Evolutionary conservation across 2,113 vertebrate species (phyloP).

Genomic region (Hypocryptadius cinnamomeus): DNA sequence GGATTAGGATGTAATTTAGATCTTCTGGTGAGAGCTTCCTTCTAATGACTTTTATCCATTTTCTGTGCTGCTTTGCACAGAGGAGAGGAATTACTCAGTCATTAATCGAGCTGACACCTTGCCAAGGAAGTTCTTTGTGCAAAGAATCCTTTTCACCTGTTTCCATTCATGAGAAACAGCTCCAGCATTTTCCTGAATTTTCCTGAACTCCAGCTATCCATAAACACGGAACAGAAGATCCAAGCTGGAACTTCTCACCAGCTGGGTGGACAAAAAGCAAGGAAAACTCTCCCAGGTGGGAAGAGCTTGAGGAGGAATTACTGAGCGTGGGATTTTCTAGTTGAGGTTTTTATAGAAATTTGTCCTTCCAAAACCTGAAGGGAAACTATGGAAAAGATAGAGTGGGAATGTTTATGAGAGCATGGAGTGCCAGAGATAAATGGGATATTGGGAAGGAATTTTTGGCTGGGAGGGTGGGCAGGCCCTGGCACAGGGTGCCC

Average conservation of each 20-base stretch:
- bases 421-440: not conserved
- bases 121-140: not conserved
- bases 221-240: not conserved
- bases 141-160: not conserved
- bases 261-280: not conserved
- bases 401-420: not conserved
- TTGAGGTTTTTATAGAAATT: not conserved
- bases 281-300: not conserved
- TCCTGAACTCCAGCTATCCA: not conserved
- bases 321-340: not conserved
- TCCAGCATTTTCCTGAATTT: not conserved
- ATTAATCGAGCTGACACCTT: not conserved
- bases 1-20: conserved; percentile 20
- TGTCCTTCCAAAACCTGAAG: not conserved
- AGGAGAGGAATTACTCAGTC: not conserved
- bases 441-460: not conserved
- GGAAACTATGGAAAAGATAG: not conserved
- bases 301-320: not conserved
- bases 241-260: not conserved
- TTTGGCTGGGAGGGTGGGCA: not conserved
- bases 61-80: not conserved
- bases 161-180: not conserved
- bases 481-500: not conserved
- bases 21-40: not conserved
- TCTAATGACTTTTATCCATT: not conserved